Conservation (phyloP, 2,888 invertebrate genomes). For the Seira musarum region DNA sequence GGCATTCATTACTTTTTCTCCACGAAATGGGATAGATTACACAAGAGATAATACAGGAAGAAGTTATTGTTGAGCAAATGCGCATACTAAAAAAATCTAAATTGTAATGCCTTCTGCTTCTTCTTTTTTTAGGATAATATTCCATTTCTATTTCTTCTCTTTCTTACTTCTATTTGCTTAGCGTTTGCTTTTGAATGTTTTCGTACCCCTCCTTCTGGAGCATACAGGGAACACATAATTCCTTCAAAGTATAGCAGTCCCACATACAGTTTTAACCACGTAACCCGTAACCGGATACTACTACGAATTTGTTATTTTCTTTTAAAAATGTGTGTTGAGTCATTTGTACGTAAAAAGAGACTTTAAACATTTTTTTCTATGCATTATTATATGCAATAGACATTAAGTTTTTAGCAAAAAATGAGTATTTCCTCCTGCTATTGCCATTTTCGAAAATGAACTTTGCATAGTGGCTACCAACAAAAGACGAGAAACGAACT, state of each 20-base stretch:
- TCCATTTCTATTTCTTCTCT: neutral
- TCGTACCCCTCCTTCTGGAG: neutral
- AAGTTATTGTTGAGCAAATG: constrained; percentile 32
- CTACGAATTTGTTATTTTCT: neutral
- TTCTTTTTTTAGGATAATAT: constrained; percentile 14
- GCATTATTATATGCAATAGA: no score
- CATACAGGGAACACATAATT: neutral
- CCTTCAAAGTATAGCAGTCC: neutral
- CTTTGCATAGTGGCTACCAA: neutral
- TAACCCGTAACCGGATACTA: neutral
- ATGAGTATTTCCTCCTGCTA: no score
- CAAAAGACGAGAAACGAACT: neutral
- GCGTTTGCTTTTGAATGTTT: neutral
- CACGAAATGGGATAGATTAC: constrained; percentile 31
- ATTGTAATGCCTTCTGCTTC: constrained; percentile 33
- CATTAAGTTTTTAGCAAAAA: no score
- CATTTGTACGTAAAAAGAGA: neutral
- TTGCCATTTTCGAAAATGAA: neutral
- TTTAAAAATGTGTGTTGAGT: neutral
- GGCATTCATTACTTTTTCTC: constrained; percentile 10
- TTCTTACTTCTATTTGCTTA: constrained; percentile 5
- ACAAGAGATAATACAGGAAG: constrained; percentile 32
- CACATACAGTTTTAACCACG: neutral
- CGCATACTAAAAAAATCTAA: constrained; percentile 45
- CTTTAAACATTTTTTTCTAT: neutral